Evolutionary conservation across 2,113 vertebrate genomes (phyloP), one percentile per base, ranked within the genome.

Genomic region (Larimichthys polyactis): DNA sequence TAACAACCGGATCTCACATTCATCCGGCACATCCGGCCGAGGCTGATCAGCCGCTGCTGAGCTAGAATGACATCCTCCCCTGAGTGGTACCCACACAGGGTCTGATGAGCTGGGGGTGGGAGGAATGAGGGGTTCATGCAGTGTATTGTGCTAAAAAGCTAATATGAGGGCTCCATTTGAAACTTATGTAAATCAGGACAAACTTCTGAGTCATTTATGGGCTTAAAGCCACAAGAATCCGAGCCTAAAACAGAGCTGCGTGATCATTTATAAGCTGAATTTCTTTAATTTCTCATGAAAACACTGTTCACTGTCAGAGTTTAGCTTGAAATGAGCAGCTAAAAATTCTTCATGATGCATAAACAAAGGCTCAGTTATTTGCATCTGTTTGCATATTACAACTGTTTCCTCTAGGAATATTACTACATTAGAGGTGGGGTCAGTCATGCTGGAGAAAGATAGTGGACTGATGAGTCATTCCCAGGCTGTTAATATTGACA

Each of bases 1-100:
- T 71, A 78, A 82, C 79, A 52, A 72, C 62, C 58, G 19, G 78
- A 80, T 85, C 70, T 78, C 62, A 59, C 64, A 51, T 72, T 27
- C 20, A 36, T 36, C 32, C 29, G 29, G 19, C 75, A 70, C 78
- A 79, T 86, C 69, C 4, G 55, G 51, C 27, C 2, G 15, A 68
- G 54, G 51, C 75, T 73, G 68, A 79, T 74, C 44, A 67, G 51
- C 2, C 20, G 1, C 62, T 54, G 16, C 57, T 0, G 11, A 75
- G 76, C 20, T 4, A 2, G 46, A 60, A 82, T 54, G 63, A 75
- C 64, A 77, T 52, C 29, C 55, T 77, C n/a, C 43, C 59, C 24
- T n/a, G 20, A 73, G 57, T 24, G 59, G 54, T 59, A 59, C 24
- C 43, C 80, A 75, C 43, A 24, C 46, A 17, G 63, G 29, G 44